phyloP scores from a whole-genome alignment of 1,140 invertebrate species.

The Diuraphis noxia region DNA sequence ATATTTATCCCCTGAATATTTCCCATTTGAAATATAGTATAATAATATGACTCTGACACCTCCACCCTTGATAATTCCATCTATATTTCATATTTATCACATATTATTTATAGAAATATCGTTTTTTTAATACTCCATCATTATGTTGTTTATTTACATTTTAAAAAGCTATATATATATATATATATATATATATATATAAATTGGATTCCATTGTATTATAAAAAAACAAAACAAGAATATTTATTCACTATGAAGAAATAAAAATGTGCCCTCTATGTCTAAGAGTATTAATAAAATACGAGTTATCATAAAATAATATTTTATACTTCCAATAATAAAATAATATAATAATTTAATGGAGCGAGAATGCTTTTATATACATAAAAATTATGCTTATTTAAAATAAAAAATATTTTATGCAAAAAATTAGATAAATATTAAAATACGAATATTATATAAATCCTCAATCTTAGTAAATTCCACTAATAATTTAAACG shows the following conservation, averaged over 20 bases:
- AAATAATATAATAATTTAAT: neutral
- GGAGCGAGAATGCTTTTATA: neutral
- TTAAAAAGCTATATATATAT: neutral
- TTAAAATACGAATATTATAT: neutral
- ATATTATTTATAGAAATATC: slow-evolving; percentile 12
- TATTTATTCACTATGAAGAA: neutral
- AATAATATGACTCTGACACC: neutral
- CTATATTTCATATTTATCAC: neutral
- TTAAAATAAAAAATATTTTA: neutral
- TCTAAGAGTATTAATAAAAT: neutral
- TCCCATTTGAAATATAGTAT: slow-evolving; percentile 4
- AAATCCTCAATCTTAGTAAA: too few species aligned
- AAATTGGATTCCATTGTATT: neutral
- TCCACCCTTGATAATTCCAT: neutral
- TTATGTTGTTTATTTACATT: neutral
- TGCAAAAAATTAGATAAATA: neutral
- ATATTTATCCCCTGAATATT: neutral
- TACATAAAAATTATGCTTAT: neutral
- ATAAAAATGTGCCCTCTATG: neutral
- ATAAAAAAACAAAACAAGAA: neutral
- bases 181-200: too few species aligned
- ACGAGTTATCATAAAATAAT: neutral
- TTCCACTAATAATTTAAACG: too few species aligned
- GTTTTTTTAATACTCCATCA: neutral
- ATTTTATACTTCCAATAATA: neutral